These are phyloP conservation scores for Callosobruchus maculatus DNA, from an alignment of 2,888 invertebrate genomes.

Conservation along the genomic window DNA sequence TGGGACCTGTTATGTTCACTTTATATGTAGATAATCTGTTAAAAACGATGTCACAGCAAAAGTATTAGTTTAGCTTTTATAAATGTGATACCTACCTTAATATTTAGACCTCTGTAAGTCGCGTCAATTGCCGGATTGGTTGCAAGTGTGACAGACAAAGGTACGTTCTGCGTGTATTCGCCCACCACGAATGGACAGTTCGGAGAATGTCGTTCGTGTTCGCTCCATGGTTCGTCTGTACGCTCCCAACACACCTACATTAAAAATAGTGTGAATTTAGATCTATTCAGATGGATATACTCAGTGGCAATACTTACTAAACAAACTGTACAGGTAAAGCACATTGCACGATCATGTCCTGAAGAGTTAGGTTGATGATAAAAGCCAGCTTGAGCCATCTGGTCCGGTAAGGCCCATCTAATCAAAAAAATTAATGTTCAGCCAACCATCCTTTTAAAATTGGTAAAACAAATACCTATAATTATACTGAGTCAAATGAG, in stretches of 20 bases:
- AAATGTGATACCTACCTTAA: constrained; percentile 19
- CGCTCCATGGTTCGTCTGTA: constrained; percentile 95
- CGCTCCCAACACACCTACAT: constrained; percentile 86
- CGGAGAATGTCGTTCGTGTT: constrained; percentile 92
- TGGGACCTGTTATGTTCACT: too few species aligned
- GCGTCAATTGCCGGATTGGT: constrained; percentile 67
- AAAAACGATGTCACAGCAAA: too few species aligned
- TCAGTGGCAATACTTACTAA: constrained; percentile 47
- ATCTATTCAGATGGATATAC: not conserved
- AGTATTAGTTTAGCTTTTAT: too few species aligned
- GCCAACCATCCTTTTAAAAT: too few species aligned
- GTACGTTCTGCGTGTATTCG: constrained; percentile 93
- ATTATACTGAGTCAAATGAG: too few species aligned
- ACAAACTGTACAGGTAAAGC: constrained; percentile 92
- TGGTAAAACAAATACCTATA: too few species aligned
- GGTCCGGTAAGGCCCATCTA: constrained; percentile 92
- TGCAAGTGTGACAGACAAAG: constrained; percentile 79
- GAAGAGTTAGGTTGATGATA: constrained; percentile 89
- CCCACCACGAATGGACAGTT: constrained; percentile 91
- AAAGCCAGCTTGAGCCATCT: constrained; percentile 96
- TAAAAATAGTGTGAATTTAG: not conserved
- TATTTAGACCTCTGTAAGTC: constrained; percentile 36
- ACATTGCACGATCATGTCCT: constrained; percentile 93
- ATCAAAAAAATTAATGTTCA: constrained; percentile 14
- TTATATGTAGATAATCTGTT: too few species aligned